Conservation (phyloP, 1,140 invertebrate genomes). For the Paraescarpia echinospica region DNA sequence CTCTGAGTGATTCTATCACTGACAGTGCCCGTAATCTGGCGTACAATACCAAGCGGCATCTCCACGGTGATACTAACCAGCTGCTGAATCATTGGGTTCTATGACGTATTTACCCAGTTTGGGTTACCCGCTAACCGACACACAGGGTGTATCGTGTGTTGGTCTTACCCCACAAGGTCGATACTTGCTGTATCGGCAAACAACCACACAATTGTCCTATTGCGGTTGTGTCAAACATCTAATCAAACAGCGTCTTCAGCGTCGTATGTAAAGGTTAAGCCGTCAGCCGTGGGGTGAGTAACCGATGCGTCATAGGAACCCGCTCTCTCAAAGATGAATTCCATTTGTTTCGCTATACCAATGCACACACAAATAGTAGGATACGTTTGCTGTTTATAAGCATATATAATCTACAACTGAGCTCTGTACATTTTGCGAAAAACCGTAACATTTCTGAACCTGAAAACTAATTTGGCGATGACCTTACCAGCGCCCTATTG, state of each 20-base stretch:
- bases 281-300: too few species aligned
- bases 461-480: background rate
- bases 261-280: too few species aligned
- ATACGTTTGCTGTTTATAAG: too few species aligned
- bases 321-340: background rate
- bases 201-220: too few species aligned
- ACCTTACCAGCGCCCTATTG: too few species aligned
- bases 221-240: too few species aligned
- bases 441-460: background rate
- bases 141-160: background rate
- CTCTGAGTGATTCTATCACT: background rate
- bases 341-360: background rate
- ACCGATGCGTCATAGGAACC: too few species aligned
- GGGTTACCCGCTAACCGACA: background rate
- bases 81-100: background rate
- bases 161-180: too few species aligned
- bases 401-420: background rate
- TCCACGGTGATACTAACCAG: background rate
- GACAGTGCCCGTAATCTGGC: background rate
- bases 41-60: background rate
- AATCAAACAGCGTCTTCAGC: too few species aligned
- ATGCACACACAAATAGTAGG: background rate
- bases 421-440: background rate
- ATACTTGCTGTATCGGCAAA: too few species aligned
- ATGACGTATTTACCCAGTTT: background rate